phyloP scores from a whole-genome alignment of 2,797 vertebrate genomes.

The Tenualosa thibaudeaui region DNA sequence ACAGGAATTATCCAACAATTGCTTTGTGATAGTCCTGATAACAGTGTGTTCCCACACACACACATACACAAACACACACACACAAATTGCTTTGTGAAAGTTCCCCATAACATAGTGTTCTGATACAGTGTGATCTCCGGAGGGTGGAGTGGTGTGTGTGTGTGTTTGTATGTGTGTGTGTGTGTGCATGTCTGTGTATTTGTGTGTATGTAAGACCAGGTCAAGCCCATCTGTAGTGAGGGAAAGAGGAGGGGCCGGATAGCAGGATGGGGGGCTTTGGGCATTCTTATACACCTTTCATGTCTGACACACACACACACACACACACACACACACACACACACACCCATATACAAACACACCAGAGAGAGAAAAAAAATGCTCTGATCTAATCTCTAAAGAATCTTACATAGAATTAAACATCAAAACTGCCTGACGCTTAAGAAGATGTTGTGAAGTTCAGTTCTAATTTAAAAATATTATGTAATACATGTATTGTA shows the following conservation, averaged over 20 bases:
- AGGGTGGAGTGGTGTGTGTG: conserved; percentile 57
- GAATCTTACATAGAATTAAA: not conserved
- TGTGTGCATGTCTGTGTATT: conserved; percentile 38
- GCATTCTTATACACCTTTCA: conserved; percentile 60
- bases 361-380: not conserved
- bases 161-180: conserved; percentile 28
- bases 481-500: not conserved
- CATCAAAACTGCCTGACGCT: not conserved
- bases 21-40: conserved; percentile 90
- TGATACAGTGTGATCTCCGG: conserved; percentile 76
- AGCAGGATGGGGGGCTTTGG: not conserved
- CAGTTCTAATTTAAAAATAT: not conserved
- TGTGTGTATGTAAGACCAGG: conserved; percentile 38
- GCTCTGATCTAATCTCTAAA: not conserved
- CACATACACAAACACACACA: not conserved
- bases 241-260: conserved; percentile 9
- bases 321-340: conserved; percentile 9
- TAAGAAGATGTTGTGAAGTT: not conserved
- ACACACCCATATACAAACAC: conserved; percentile 27
- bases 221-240: conserved; percentile 31
- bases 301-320: conserved; percentile 50
- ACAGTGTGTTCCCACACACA: conserved; percentile 85
- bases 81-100: conserved; percentile 37
- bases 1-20: conserved; percentile 95
- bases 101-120: conserved; percentile 39